Evolutionary conservation across 2,113 vertebrate species (phyloP).

Genomic region (Syngnathus floridae): DNA sequence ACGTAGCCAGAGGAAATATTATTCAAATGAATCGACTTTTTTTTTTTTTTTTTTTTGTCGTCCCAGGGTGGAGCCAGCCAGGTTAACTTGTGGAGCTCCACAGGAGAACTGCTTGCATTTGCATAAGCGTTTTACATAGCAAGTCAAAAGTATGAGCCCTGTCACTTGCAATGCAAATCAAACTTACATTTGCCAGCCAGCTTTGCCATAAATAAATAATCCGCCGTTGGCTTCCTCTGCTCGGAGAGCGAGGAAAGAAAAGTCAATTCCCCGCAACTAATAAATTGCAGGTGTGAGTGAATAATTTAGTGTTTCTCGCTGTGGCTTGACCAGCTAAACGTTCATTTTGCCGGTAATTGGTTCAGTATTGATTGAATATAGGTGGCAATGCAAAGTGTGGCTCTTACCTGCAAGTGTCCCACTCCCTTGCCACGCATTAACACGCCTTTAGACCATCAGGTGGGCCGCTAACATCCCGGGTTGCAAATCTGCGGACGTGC

Average conservation of each 20-base stretch:
- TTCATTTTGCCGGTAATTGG: background rate
- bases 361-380: background rate
- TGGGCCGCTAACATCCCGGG: constrained; percentile 30
- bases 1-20: background rate
- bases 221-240: background rate
- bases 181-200: background rate
- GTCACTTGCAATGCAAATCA: constrained; percentile 1
- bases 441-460: constrained; percentile 74
- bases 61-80: too few species aligned
- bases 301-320: background rate
- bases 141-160: background rate
- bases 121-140: background rate
- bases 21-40: background rate
- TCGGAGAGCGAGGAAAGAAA: background rate
- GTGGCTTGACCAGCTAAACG: background rate
- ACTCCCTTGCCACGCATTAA: constrained; percentile 69
- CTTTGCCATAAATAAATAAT: background rate
- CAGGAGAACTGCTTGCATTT: background rate
- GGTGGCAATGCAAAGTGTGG: background rate
- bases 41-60: background rate
- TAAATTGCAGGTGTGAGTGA: background rate
- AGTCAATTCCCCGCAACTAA: background rate
- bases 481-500: constrained; percentile 34
- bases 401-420: constrained; percentile 64
- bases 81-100: too few species aligned